phyloP scores from a whole-genome alignment of 2,113 vertebrate species.

The Chloropsis cyanopogon region DNA sequence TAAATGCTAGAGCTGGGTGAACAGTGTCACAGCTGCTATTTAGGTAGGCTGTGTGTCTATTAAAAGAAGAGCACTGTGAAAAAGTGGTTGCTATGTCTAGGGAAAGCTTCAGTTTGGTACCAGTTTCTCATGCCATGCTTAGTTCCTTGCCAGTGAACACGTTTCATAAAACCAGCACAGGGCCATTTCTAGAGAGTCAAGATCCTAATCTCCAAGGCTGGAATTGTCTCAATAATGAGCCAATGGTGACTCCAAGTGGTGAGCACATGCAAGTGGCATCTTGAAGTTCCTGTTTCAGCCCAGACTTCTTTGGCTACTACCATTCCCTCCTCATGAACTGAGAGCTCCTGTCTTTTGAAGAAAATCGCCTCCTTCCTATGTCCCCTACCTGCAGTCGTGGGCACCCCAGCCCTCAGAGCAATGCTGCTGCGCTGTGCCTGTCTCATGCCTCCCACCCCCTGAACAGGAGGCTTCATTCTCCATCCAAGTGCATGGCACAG shows the following conservation, averaged over 20 bases:
- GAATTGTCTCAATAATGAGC: not conserved
- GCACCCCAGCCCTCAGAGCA: not conserved
- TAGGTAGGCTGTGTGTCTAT: not conserved
- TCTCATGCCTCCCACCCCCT: not conserved
- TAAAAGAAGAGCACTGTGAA: not conserved
- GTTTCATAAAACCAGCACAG: not conserved
- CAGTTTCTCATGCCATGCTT: not conserved
- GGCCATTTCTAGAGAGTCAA: not conserved
- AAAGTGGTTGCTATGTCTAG: not conserved
- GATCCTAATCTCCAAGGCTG: not conserved
- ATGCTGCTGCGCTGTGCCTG: not conserved
- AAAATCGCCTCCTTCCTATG: not conserved
- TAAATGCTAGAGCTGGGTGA: slow-evolving; percentile 7
- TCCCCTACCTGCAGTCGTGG: not conserved
- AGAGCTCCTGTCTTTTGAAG: not conserved
- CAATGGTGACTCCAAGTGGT: slow-evolving; percentile 37
- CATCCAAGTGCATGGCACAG: not conserved
- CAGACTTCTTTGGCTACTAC: not conserved
- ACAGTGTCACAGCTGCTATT: slow-evolving; percentile 27
- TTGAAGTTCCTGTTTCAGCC: not conserved
- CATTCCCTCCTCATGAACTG: not conserved
- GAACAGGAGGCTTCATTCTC: not conserved
- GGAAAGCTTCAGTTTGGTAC: not conserved
- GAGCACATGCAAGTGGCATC: not conserved
- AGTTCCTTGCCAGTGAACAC: not conserved